Conservation (phyloP, 1,140 invertebrate genomes). For the Caenorhabditis inopinata region DNA sequence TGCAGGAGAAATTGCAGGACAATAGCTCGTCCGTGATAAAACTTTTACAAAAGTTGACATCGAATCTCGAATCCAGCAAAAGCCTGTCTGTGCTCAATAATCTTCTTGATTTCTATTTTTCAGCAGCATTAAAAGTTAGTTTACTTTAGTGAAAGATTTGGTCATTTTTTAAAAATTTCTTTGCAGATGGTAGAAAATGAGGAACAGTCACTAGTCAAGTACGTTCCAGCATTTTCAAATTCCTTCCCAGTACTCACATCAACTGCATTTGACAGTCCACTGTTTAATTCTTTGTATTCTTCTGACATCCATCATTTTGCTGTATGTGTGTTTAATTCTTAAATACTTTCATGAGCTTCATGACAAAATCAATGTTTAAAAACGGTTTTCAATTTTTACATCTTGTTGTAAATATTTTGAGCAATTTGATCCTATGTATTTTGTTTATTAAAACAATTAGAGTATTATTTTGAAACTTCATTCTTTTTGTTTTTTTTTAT, state of each 20-base stretch:
- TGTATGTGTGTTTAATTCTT: constrained; percentile 42
- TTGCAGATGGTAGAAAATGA: background rate
- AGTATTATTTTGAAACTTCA: no score
- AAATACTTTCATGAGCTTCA: background rate
- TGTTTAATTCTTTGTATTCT: constrained; percentile 52
- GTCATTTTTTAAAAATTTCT: background rate
- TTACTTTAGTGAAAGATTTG: background rate
- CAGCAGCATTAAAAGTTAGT: constrained; percentile 19
- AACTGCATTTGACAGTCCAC: constrained; percentile 48
- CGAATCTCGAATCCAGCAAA: constrained; percentile 19
- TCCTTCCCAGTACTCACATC: constrained; percentile 45
- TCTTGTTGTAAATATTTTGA: no score
- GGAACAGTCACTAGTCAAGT: constrained; percentile 55
- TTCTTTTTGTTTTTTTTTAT: no score
- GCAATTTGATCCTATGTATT: no score
- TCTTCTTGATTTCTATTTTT: constrained; percentile 39
- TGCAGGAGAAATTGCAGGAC: background rate
- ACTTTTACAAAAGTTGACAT: constrained; percentile 26
- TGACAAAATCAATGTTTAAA: no score
- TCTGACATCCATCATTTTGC: constrained; percentile 57
- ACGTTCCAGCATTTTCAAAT: constrained; percentile 53
- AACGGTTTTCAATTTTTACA: no score
- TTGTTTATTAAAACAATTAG: no score
- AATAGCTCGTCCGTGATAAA: background rate
- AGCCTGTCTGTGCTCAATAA: constrained; percentile 9